Evolutionary conservation across 2,888 invertebrate species (phyloP).

Genomic region (Athalia cordata): DNA sequence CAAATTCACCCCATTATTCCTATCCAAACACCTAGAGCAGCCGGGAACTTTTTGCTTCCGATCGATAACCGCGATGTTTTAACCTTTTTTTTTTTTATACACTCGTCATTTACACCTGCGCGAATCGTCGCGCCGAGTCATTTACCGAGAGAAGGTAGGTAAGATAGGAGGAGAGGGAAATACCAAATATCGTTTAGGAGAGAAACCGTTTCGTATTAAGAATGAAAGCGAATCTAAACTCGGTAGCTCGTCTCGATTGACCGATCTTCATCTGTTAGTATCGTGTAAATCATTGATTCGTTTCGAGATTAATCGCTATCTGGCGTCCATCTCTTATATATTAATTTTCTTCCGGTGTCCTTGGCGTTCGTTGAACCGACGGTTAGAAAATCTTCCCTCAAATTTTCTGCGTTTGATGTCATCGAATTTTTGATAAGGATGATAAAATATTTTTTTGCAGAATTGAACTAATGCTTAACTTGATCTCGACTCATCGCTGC

Average conservation of each 20-base stretch:
- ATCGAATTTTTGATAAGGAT: too few relatives aligned
- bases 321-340: not conserved
- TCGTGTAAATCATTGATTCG: constrained; percentile 16
- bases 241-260: constrained; percentile 21
- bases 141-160: not conserved
- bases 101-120: too few relatives aligned
- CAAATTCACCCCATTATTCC: too few relatives aligned
- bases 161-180: not conserved
- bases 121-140: not conserved
- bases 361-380: not conserved
- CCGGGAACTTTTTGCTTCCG: too few relatives aligned
- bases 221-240: constrained; percentile 47
- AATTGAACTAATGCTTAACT: too few relatives aligned
- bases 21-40: too few relatives aligned
- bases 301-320: not conserved
- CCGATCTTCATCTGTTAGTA: not conserved
- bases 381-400: too few relatives aligned
- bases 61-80: too few relatives aligned
- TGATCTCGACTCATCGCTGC: too few relatives aligned
- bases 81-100: too few relatives aligned
- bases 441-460: too few relatives aligned
- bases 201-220: constrained; percentile 46
- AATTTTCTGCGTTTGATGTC: too few relatives aligned
- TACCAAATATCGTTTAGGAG: constrained; percentile 34
- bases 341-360: not conserved